Evolutionary conservation across 2,888 invertebrate genomes (phyloP).

Genomic region (Neelides folsomi): DNA sequence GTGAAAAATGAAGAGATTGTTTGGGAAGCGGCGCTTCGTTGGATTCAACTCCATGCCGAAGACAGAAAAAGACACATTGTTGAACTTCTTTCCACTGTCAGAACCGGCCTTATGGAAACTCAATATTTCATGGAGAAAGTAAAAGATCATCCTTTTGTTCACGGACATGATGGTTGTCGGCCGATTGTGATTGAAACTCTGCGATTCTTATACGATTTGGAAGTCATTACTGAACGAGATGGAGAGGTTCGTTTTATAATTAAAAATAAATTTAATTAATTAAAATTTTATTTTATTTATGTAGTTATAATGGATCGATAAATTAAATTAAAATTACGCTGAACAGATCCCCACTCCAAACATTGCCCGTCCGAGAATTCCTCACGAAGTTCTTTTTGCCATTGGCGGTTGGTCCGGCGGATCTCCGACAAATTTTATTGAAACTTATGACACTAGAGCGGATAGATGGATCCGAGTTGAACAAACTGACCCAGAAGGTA

Average conservation of each 20-base stretch:
- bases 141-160: conserved; percentile 74
- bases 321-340: neutral
- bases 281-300: too few relatives aligned
- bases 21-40: conserved; percentile 71
- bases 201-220: conserved; percentile 80
- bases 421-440: conserved; percentile 58
- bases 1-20: conserved; percentile 75
- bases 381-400: conserved; percentile 76
- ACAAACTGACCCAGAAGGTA: conserved; percentile 56
- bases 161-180: conserved; percentile 65
- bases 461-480: conserved; percentile 74
- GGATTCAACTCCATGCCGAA: conserved; percentile 69
- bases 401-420: conserved; percentile 67
- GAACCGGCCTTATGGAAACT: conserved; percentile 70
- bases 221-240: conserved; percentile 66
- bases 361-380: conserved; percentile 58
- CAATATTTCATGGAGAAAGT: conserved; percentile 72
- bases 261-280: too few relatives aligned
- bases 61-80: conserved; percentile 60
- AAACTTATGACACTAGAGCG: conserved; percentile 71
- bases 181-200: conserved; percentile 82
- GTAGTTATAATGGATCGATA: too few relatives aligned
- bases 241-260: too few relatives aligned
- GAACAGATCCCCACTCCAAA: conserved; percentile 53
- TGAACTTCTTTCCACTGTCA: conserved; percentile 62